A percentile compares a stretch with the other conserved stretches of the same genome.
phyloP scores from a whole-genome alignment of 2,888 invertebrate species.

The Eilema caniola region DNA sequence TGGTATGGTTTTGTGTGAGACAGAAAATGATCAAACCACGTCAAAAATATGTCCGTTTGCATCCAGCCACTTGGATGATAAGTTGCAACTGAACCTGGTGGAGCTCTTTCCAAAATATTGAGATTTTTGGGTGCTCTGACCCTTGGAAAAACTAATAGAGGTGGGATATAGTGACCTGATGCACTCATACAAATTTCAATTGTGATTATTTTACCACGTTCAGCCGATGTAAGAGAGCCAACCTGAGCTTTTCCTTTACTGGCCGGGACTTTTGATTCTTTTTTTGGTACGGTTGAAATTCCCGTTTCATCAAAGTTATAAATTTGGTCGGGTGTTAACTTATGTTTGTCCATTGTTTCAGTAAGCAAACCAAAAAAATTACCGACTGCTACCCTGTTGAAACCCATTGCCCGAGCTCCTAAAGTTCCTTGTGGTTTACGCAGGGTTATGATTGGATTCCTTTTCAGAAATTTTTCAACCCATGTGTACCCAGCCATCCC shows the following conservation, averaged over 20 bases:
- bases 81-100: slow-evolving; percentile 19
- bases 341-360: not conserved
- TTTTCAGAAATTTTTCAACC: not conserved
- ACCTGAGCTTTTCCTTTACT: not conserved
- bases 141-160: not conserved
- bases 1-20: not conserved
- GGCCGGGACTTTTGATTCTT: not conserved
- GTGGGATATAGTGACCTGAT: not conserved
- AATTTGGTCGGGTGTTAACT: not conserved
- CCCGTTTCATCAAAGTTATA: slow-evolving; percentile 3
- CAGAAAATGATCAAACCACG: no score
- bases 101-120: not conserved
- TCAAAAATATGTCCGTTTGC: slow-evolving; percentile 13
- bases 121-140: not conserved
- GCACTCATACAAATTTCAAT: not conserved
- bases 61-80: slow-evolving; percentile 25
- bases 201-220: not conserved
- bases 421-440: not conserved
- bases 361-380: not conserved
- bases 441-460: not conserved
- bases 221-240: no score
- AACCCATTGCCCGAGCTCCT: not conserved
- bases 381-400: not conserved
- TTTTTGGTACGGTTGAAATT: not conserved
- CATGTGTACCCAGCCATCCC: not conserved